Conservation (phyloP, 2,888 invertebrate species). For the Lycocerus yunnanus region DNA sequence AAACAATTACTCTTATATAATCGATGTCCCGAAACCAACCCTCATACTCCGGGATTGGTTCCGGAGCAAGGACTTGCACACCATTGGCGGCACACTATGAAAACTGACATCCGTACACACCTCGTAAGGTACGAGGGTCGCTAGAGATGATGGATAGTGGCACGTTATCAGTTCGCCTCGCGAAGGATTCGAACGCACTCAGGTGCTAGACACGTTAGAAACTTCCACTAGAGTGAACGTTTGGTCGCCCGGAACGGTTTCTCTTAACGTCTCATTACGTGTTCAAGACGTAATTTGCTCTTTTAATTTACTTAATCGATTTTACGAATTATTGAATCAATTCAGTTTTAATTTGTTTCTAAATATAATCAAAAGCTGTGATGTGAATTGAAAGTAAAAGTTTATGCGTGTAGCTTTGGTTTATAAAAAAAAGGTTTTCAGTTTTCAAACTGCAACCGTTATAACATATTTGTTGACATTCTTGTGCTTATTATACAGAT, state of each 20-base stretch:
- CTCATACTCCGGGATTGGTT: slow-evolving; percentile 37
- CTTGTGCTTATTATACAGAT: not conserved
- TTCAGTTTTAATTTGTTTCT: slow-evolving; percentile 13
- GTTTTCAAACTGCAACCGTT: not conserved
- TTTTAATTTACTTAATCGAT: slow-evolving; percentile 37
- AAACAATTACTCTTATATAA: slow-evolving; percentile 46
- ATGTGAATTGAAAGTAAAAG: slow-evolving; percentile 1
- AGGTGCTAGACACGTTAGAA: slow-evolving; percentile 34
- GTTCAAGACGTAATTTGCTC: slow-evolving; percentile 33
- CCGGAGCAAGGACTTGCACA: slow-evolving; percentile 23
- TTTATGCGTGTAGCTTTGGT: not conserved
- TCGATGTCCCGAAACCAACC: slow-evolving; percentile 42
- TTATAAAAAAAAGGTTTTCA: not conserved
- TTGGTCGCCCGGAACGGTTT: slow-evolving; percentile 38
- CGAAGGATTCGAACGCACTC: slow-evolving; percentile 37
- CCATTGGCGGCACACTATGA: slow-evolving; percentile 24
- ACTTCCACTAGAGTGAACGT: slow-evolving; percentile 38
- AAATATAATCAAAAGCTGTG: not conserved
- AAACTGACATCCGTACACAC: slow-evolving; percentile 51
- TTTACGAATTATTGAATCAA: slow-evolving; percentile 28
- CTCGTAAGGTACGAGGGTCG: slow-evolving; percentile 50
- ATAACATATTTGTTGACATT: not conserved
- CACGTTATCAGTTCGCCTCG: slow-evolving; percentile 46
- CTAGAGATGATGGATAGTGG: slow-evolving; percentile 46
- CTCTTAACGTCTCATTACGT: slow-evolving; percentile 37